A percentile compares a stretch with the other conserved stretches of the same genome.
These are phyloP conservation scores for Synanthedon vespiformis DNA, from an alignment of 2,888 invertebrate genomes.

Conservation along the genomic window DNA sequence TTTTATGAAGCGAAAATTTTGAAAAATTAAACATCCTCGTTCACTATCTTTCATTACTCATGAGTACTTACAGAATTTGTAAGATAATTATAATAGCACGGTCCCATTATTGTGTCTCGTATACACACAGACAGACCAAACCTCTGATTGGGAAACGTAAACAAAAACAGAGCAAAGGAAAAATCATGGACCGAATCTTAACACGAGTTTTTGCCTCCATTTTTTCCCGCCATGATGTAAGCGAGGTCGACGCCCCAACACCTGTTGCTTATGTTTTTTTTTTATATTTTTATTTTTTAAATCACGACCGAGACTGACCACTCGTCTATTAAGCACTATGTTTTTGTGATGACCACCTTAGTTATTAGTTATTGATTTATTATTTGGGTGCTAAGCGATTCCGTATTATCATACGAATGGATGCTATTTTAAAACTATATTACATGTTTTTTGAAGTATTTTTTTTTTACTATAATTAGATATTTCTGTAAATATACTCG, in stretches of 20 bases:
- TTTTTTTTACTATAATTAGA: no score
- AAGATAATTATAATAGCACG: no score
- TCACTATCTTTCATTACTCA: no score
- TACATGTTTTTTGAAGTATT: no score
- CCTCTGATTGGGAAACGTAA: constrained; percentile 21
- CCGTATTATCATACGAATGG: background rate
- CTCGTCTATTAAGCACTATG: constrained; percentile 42
- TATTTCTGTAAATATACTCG: no score
- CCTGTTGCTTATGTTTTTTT: constrained; percentile 41
- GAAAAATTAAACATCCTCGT: no score
- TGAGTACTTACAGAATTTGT: no score
- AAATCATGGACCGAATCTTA: constrained; percentile 29
- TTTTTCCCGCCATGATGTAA: constrained; percentile 53
- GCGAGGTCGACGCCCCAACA: constrained; percentile 31
- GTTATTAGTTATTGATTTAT: constrained; percentile 43
- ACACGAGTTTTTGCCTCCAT: constrained; percentile 26
- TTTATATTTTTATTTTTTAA: constrained; percentile 7
- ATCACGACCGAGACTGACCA: constrained; percentile 29
- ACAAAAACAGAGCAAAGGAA: constrained; percentile 18
- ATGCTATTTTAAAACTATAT: no score
- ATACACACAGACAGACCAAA: background rate
- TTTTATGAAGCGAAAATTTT: no score
- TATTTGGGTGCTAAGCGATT: constrained; percentile 12
- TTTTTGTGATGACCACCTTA: constrained; percentile 40
- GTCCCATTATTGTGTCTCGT: no score